Percentiles rank a stretch among this genome's conserved stretches.
phyloP scores from a whole-genome alignment of 1,140 invertebrate genomes.

The Venustaconcha ellipsiformis region DNA sequence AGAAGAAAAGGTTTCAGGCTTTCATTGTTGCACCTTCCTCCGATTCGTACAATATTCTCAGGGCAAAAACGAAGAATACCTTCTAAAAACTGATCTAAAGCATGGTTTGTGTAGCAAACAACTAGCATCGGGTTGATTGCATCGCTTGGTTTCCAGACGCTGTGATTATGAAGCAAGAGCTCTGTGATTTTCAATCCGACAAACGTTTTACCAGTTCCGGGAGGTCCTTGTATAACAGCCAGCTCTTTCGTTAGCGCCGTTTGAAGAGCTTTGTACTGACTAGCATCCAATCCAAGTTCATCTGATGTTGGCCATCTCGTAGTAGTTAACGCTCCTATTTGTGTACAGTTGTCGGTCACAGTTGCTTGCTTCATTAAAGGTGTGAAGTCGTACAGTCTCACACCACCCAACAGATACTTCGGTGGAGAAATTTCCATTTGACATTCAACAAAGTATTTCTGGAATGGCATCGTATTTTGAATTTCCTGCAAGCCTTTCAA shows the following conservation, averaged over 20 bases:
- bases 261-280: constrained; percentile 70
- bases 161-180: constrained; percentile 58
- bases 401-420: no score
- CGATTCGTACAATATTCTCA: constrained; percentile 79
- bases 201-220: constrained; percentile 65
- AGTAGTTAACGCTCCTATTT: constrained; percentile 23
- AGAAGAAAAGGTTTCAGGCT: constrained; percentile 44
- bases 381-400: not conserved
- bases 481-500: constrained; percentile 23
- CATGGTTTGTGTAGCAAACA: constrained; percentile 89
- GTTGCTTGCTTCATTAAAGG: not conserved
- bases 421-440: no score
- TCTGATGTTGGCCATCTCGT: constrained; percentile 35
- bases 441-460: no score
- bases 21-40: constrained; percentile 76
- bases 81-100: constrained; percentile 89
- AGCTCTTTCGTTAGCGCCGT: constrained; percentile 70
- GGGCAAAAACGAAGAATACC: constrained; percentile 65
- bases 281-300: constrained; percentile 62
- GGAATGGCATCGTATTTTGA: no score
- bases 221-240: constrained; percentile 79
- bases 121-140: constrained; percentile 75
- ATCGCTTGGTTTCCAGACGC: constrained; percentile 40
- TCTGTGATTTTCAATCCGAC: constrained; percentile 66
- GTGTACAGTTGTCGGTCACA: no score